A percentile compares a stretch with the other conserved stretches of the same genome.
phyloP scores from a whole-genome alignment of 2,888 invertebrate genomes.

The Himalopsyche japonica region DNA sequence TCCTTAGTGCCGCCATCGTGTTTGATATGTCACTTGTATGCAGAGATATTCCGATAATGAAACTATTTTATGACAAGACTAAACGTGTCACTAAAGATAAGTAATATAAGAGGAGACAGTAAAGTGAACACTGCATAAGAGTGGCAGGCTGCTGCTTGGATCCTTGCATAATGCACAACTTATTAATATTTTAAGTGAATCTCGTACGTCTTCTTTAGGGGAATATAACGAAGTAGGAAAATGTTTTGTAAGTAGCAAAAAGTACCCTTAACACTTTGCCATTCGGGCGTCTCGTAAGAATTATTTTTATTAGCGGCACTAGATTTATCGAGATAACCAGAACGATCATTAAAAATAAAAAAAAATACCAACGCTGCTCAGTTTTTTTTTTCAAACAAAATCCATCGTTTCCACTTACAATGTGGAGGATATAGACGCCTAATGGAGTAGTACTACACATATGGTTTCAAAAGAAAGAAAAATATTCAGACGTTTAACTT shows the following conservation, averaged over 20 bases:
- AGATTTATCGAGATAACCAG: too few species aligned
- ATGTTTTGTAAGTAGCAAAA: slow-evolving; percentile 2
- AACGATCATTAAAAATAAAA: too few species aligned
- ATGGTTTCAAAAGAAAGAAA: too few species aligned
- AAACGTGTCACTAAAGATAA: slow-evolving; percentile 24
- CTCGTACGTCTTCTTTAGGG: slow-evolving; percentile 13
- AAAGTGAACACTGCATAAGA: slow-evolving; percentile 2
- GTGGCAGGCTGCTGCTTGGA: background rate
- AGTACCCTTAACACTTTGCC: background rate
- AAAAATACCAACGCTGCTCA: too few species aligned
- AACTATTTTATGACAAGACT: slow-evolving; percentile 16
- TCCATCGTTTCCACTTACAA: too few species aligned
- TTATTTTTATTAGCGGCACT: too few species aligned
- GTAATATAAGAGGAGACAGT: slow-evolving; percentile 9
- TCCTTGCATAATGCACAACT: slow-evolving; percentile 27
- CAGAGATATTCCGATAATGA: slow-evolving; percentile 7
- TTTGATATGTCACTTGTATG: background rate
- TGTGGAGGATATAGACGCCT: too few species aligned
- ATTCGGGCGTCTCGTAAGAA: too few species aligned
- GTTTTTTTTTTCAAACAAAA: too few species aligned
- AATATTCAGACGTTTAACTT: too few species aligned
- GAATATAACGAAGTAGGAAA: slow-evolving; percentile 8
- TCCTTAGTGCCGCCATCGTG: background rate
- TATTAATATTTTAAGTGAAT: slow-evolving; percentile 35
- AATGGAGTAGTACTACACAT: too few species aligned